Conservation (phyloP, 64 coral and sea anemone genomes). For the Montipora foliosa region DNA sequence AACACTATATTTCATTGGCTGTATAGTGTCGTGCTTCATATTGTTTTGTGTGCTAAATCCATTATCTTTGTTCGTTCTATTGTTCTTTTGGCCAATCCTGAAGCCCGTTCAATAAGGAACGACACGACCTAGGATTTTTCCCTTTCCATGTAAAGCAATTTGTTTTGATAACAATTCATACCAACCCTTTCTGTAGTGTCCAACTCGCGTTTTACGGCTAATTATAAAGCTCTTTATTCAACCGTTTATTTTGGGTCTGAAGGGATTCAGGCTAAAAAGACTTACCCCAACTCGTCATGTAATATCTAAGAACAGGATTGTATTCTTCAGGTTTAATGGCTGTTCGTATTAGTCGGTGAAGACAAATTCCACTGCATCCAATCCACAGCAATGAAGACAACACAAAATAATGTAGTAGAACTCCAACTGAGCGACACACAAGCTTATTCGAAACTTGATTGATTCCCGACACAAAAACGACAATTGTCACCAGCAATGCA, state of each 20-base stretch:
- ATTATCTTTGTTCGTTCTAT: too few relatives aligned
- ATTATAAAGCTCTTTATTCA: too few relatives aligned
- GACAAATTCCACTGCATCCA: slow-evolving; percentile 89
- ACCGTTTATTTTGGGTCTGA: not conserved
- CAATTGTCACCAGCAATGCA: slow-evolving; percentile 74
- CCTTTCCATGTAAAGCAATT: too few relatives aligned
- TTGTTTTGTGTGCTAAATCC: too few relatives aligned
- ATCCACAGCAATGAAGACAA: slow-evolving; percentile 90
- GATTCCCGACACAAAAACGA: slow-evolving; percentile 86
- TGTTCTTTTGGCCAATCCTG: too few relatives aligned
- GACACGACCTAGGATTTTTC: too few relatives aligned
- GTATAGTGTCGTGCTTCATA: too few relatives aligned
- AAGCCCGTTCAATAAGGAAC: too few relatives aligned
- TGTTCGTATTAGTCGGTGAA: slow-evolving; percentile 78
- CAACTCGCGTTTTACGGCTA: too few relatives aligned
- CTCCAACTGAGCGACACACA: slow-evolving; percentile 83
- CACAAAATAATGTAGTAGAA: slow-evolving; percentile 91
- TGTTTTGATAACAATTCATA: too few relatives aligned
- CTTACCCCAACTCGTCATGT: slow-evolving; percentile 99
- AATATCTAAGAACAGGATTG: slow-evolving; percentile 96
- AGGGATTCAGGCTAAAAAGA: not conserved
- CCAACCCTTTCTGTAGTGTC: too few relatives aligned
- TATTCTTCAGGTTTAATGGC: slow-evolving; percentile 79
- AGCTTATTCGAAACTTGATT: slow-evolving; percentile 74
- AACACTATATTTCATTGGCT: too few relatives aligned